Evolutionary conservation across 2,797 vertebrate genomes (phyloP), one percentile per base, ranked within the genome.

Genomic region (Anabacerthia variegaticeps): DNA sequence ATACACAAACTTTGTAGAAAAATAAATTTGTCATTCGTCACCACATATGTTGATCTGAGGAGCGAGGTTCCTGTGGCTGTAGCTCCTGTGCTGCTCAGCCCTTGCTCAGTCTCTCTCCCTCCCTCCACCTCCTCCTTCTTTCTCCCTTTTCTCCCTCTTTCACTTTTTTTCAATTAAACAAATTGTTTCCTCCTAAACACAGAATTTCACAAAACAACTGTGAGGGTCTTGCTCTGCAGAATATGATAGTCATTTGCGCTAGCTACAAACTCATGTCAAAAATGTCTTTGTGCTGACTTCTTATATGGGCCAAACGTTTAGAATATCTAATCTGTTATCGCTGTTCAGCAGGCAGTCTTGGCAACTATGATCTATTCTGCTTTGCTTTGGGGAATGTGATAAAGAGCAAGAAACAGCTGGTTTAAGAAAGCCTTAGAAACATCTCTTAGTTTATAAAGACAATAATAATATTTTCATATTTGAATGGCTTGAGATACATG

Each of bases 21-120:
- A 99, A 99, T 99, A 99, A 99, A 99, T 99, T 99, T 99, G 99
- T 99, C 99, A 99, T 99, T 99, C 98, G 97, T 99, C 99, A 99
- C 99, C 98, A 99, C 99, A 99, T 99, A 99, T 99, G 99, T 98
- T 99, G 99, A 99, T 99, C 98, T 98, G 98, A 97, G 98, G 98
- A 98, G 98, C 20, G 95, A 98, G 96, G 96, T 93, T 97, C 93
- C 96, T 96, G 97, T 93, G 91, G 96, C 93, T 96, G 71, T 76
- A 95, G 97, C 96, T 98, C 97, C 98, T 96, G 98, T 98, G 98
- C 96, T 98, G 93, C 94, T 97, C 95, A 91, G 96, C 65, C 65
- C 76, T 76, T 92, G 97, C 95, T 94, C 91, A 55, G 76, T 88
- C 56, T 75, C 59, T 54, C 56, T 67, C 54, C 28, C 37, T 92